Percentiles rank a stretch among this genome's conserved stretches.
Conservation (phyloP, 1,140 invertebrate genomes). For the Hyphantria cunea region DNA sequence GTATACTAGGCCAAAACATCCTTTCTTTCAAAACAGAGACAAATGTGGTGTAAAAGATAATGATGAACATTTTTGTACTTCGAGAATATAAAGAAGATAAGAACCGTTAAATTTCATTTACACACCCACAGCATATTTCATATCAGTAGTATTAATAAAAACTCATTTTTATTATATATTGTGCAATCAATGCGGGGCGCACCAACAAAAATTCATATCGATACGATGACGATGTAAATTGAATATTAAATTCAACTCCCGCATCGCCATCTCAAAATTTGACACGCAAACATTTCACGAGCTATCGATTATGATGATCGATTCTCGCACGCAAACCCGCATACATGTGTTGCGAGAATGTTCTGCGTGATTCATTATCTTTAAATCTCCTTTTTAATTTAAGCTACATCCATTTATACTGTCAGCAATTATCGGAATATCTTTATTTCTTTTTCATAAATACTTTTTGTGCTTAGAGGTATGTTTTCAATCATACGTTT, state of each 20-base stretch:
- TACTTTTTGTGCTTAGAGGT: background rate
- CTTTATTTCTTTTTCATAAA: background rate
- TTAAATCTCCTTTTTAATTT: constrained; percentile 12
- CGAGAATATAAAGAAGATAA: no score
- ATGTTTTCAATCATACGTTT: constrained; percentile 1
- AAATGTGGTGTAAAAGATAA: no score
- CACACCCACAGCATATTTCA: no score
- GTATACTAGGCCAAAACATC: no score
- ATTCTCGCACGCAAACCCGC: constrained; percentile 26
- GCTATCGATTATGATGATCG: constrained; percentile 30
- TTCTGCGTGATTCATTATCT: constrained; percentile 30
- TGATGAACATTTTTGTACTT: no score
- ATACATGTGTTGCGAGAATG: constrained; percentile 29
- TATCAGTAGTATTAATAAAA: background rate
- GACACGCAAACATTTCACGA: constrained; percentile 39
- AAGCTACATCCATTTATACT: background rate
- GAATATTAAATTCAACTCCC: constrained; percentile 12
- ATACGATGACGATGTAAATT: constrained; percentile 10
- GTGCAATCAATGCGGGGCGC: background rate
- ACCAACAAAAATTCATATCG: constrained; percentile 7
- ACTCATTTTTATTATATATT: background rate
- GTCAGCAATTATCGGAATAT: no score
- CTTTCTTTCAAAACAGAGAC: no score
- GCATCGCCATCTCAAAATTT: constrained; percentile 19
- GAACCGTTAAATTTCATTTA: no score